Base-by-base conservation (phyloP, 2,888 invertebrate genomes). In the Perithous albicinctus region DNA sequence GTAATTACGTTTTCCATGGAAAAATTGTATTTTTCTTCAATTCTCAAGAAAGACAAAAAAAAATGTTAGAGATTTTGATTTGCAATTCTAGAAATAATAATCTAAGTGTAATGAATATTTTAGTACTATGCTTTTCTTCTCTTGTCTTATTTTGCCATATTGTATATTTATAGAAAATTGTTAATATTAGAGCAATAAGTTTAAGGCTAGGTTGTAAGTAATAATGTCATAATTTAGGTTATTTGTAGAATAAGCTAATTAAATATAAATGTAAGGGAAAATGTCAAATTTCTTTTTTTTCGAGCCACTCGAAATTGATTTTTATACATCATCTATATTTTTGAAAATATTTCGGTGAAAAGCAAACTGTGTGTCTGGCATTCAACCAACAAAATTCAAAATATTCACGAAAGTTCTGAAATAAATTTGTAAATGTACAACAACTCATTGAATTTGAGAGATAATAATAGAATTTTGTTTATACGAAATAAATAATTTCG, bases 1-100 rank as follows among this genome's bases (percentile, higher is more conserved):
- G 66, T 69, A 59, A 80, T 80, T 59, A 67, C 56, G 43, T 46
- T 56, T 69, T 80, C 69, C 73, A 67, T 73, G 77, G 73, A 80
- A 66, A 77, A 80, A 77, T 80, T 77, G 77, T 67, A 79, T 75
- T 79, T 75, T 48, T 38, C 0, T 35, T 38, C 38, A 20, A 38
- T 56, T 54, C 6, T 56, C 8, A 2, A 56, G 2, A 48, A 48
- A 20, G 20, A n/a, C 2, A 10, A n/a, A n/a, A 0, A n/a, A 12
- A 1, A 43, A 43, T 43, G n/a, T 43, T n/a, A 1, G 15, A 43
- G 4, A 43, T 43, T 15, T 43, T 3, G 29, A 29, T 43, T 43
- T 1, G 3, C 1, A 48, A 48, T 20, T 20, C 5, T 29, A 29
- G 29, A 4, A 29, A 29, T n/a, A 29, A 5, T 5, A 29, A 29